Base-by-base conservation (phyloP, 1,140 invertebrate genomes). In the Drosophila tristis region DNA sequence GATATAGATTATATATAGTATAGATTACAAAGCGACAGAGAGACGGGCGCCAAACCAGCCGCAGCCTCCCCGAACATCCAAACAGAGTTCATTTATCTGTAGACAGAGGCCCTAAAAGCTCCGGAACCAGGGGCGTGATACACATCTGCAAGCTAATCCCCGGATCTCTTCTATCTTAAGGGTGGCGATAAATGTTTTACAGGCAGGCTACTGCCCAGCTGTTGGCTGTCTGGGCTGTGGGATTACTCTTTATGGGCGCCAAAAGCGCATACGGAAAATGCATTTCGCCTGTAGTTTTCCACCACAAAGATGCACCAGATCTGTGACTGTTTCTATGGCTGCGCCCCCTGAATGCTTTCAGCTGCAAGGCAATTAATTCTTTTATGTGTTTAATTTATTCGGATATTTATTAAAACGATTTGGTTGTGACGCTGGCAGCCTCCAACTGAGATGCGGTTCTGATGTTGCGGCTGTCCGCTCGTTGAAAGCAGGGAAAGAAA, bases 1-100 rank as follows among this genome's bases (percentile, higher is more conserved):
- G 61, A 74, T 74, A 74, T 74, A 75, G 71, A 75, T 75, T 75
- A 74, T 59, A 80, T 76, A 80, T 80, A 80, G 71, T 80, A 80
- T 79, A 80, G 78, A 80, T 62, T 73, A 81, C 56, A 63, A 51
- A 23, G 23, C 25, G 35, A 13, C 23, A 23, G 31, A 43, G 23
- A 0, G 31, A n/a, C 1, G 48, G 58, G 59, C 56, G 31, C 58
- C 68, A 63, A 72, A 31, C 58, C 68, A 63, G 62, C 25, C 50
- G 51, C 45, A 63, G 61, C 54, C 54, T 55, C 43, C 13, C 13
- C 16, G 4, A 47, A 53, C 45, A 26, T 54, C 29, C 47, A 44
- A 25, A 63, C 15, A 56, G 35, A 43, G 2, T 6, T 15, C 0
- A 11, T 15, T 26, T 68, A 58, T 70, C 66, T 26, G 1, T 4